phyloP scores from a whole-genome alignment of 2,888 invertebrate genomes.

The Heliconius hortense region DNA sequence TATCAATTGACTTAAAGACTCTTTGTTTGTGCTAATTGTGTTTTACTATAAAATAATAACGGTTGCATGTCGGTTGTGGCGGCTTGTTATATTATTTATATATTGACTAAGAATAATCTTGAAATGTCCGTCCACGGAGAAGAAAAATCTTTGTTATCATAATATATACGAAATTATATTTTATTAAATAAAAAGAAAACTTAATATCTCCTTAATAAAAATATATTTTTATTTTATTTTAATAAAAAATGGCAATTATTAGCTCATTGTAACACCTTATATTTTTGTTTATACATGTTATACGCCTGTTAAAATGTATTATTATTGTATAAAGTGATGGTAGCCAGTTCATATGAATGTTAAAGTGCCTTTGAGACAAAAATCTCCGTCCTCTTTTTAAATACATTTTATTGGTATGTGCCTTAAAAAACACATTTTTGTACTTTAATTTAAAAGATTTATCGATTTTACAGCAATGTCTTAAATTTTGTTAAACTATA shows the following conservation, averaged over 20 bases:
- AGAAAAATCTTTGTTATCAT: background rate
- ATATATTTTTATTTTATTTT: too few species aligned
- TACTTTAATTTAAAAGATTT: background rate
- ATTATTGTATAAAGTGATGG: background rate
- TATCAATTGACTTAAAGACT: background rate
- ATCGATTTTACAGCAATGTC: background rate
- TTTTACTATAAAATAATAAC: background rate
- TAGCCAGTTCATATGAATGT: background rate
- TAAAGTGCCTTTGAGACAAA: conserved; percentile 29
- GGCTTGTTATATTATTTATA: background rate
- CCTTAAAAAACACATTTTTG: conserved; percentile 47
- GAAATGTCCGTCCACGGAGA: conserved; percentile 10
- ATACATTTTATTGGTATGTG: background rate
- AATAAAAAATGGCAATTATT: conserved; percentile 2
- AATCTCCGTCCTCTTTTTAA: conserved; percentile 31
- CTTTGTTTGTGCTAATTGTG: background rate
- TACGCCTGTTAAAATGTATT: conserved; percentile 12
- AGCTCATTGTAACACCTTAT: background rate
- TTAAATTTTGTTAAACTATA: background rate
- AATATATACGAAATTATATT: conserved; percentile 1
- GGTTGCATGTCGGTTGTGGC: background rate
- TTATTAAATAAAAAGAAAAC: conserved; percentile 1
- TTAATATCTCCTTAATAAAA: background rate
- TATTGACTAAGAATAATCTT: conserved; percentile 11
- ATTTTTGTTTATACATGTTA: background rate